phyloP scores from a whole-genome alignment of 2,888 invertebrate genomes.

The Eubasilissa splendida region DNA sequence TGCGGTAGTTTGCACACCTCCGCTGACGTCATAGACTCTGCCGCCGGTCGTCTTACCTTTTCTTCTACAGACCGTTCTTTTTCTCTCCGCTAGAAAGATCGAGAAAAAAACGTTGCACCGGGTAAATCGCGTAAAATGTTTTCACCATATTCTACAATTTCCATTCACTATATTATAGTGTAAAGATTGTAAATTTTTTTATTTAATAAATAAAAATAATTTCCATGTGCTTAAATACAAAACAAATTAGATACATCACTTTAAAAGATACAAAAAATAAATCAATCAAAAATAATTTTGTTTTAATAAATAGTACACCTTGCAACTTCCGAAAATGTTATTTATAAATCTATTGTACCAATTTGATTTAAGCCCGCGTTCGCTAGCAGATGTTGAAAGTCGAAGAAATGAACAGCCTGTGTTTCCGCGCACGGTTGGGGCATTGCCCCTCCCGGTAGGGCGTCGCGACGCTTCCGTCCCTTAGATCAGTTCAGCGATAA shows the following conservation, averaged over 20 bases:
- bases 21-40: slow-evolving; percentile 15
- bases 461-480: slow-evolving; percentile 27
- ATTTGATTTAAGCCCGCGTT: slow-evolving; percentile 11
- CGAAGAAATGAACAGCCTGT: slow-evolving; percentile 36
- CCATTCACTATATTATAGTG: no score
- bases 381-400: not conserved
- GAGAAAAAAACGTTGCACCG: slow-evolving; percentile 13
- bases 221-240: no score
- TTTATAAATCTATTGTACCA: not conserved
- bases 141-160: no score
- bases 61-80: slow-evolving; percentile 11
- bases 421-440: slow-evolving; percentile 23
- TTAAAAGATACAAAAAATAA: no score
- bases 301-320: no score
- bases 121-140: not conserved
- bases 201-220: no score
- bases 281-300: no score
- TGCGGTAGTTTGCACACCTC: slow-evolving; percentile 25
- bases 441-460: slow-evolving; percentile 39
- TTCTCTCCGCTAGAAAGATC: not conserved
- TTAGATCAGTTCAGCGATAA: slow-evolving; percentile 50
- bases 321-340: no score
- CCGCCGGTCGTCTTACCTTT: slow-evolving; percentile 35
- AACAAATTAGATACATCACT: no score
- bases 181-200: no score